These are phyloP conservation scores for Puma concolor DNA, from an alignment of 2,113 vertebrate species.

Conservation along the genomic window DNA sequence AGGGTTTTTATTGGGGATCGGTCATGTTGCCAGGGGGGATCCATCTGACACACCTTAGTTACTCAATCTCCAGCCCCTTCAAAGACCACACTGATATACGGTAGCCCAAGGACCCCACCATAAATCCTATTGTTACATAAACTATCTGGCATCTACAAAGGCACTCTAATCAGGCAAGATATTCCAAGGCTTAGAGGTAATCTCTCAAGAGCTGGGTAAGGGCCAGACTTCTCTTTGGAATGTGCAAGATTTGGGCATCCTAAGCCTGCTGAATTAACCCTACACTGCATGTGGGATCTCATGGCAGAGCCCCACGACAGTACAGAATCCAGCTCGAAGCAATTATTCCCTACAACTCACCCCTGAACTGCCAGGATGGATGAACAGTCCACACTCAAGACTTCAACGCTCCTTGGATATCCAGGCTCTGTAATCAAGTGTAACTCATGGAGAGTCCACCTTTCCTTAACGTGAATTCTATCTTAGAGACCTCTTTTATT, in stretches of 20 bases:
- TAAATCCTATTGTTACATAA: background rate
- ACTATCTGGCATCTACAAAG: background rate
- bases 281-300: background rate
- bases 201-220: background rate
- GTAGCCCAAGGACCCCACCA: background rate
- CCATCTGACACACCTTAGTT: background rate
- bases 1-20: background rate
- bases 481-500: background rate
- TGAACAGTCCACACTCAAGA: background rate
- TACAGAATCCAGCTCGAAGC: background rate
- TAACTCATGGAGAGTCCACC: background rate
- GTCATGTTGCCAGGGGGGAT: too few relatives aligned
- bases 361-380: background rate
- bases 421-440: background rate
- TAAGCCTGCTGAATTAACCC: background rate
- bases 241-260: background rate
- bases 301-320: background rate
- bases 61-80: background rate
- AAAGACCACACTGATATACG: background rate
- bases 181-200: background rate
- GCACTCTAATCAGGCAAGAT: background rate
- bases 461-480: background rate
- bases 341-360: too few relatives aligned
- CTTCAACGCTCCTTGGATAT: background rate
- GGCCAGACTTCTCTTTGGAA: background rate